A percentile compares a stretch with the other conserved stretches of the same genome.
phyloP scores from a whole-genome alignment of 1,140 invertebrate genomes.

The Sweltsa coloradensis region DNA sequence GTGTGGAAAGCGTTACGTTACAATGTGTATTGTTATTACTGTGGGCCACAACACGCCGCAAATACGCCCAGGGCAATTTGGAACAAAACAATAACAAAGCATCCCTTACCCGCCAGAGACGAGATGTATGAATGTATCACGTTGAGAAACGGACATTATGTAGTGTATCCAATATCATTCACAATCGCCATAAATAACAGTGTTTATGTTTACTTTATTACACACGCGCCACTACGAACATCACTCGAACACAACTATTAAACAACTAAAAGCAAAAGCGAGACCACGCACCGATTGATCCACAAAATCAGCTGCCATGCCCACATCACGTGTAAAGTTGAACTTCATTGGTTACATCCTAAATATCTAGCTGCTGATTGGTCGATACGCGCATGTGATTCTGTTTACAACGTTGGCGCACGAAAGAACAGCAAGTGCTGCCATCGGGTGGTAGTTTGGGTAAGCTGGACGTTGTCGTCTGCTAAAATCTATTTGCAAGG shows the following conservation, averaged over 20 bases:
- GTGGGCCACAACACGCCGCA: neutral
- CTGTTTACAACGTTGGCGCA: conserved; percentile 8
- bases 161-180: too few species aligned
- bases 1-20: too few species aligned
- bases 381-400: conserved; percentile 8
- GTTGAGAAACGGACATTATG: conserved; percentile 26
- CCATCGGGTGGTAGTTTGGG: too few species aligned
- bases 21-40: too few species aligned
- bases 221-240: too few species aligned
- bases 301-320: conserved; percentile 2
- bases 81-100: too few species aligned
- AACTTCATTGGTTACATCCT: conserved; percentile 8
- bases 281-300: neutral
- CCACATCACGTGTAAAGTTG: conserved; percentile 2
- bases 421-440: neutral
- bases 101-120: conserved; percentile 71
- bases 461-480: too few species aligned
- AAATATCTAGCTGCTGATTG: conserved; percentile 1
- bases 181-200: too few species aligned
- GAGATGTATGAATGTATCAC: conserved; percentile 73
- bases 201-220: too few species aligned
- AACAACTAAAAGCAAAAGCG: neutral
- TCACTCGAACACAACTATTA: neutral
- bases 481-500: too few species aligned
- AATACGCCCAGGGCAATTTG: neutral